Evolutionary conservation across 2,113 vertebrate genomes (phyloP).

Genomic region (Tachuris rubrigastra): DNA sequence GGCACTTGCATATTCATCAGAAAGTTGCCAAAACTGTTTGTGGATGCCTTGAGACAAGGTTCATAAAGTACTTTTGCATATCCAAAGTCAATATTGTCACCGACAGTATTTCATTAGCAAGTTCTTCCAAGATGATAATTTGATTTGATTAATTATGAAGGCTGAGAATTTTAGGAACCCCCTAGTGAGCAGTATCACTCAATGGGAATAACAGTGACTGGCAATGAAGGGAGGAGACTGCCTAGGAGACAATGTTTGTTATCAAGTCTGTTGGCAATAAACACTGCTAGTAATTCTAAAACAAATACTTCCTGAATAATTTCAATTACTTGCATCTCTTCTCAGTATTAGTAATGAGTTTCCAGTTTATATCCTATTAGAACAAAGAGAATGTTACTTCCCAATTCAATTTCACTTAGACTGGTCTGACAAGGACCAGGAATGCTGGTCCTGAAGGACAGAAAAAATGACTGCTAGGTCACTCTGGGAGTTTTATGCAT

Average conservation of each 20-base stretch:
- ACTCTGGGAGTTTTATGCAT: not conserved
- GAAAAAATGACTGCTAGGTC: rapidly evolving
- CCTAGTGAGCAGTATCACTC: not conserved
- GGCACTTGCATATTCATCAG: not conserved
- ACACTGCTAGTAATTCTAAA: not conserved
- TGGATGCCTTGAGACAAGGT: not conserved
- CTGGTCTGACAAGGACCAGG: not conserved
- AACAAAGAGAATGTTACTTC: not conserved
- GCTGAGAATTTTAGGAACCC: not conserved
- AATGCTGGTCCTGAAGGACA: not conserved
- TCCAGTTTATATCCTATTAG: not conserved
- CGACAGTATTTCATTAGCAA: conserved; percentile 14
- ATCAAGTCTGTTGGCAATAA: not conserved
- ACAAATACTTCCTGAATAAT: not conserved
- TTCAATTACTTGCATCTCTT: not conserved
- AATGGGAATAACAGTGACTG: not conserved
- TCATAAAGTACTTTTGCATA: not conserved
- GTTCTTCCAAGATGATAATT: conserved; percentile 14
- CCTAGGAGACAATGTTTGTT: not conserved
- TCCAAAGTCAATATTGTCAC: not conserved
- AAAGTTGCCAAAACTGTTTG: not conserved
- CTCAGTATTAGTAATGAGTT: not conserved
- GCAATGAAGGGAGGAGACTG: not conserved
- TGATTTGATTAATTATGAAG: conserved; percentile 22
- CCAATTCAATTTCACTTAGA: not conserved